Evolutionary conservation across 2,888 invertebrate genomes (phyloP).

Genomic region (Artemia sp.): DNA sequence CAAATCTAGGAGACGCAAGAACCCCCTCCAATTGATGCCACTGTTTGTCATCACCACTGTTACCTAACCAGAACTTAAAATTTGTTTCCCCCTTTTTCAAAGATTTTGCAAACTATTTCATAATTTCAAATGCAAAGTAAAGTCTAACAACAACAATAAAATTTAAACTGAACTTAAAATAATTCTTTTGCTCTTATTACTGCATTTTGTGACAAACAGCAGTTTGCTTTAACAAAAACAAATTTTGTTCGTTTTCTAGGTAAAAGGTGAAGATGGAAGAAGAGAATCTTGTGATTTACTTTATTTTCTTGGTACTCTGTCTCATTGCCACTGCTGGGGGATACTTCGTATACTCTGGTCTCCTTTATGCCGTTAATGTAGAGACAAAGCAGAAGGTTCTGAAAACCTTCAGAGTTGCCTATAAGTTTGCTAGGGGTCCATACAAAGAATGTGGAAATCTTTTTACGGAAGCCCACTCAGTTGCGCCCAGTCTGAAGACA

Average conservation of each 20-base stretch:
- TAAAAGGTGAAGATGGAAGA: neutral
- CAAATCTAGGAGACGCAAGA: too few relatives aligned
- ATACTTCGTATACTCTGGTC: conserved; percentile 30
- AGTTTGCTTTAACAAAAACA: too few relatives aligned
- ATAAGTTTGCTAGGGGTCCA: conserved; percentile 33
- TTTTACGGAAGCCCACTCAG: conserved; percentile 32
- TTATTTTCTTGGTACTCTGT: neutral
- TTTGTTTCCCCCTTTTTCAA: too few relatives aligned
- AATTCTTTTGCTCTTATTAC: too few relatives aligned
- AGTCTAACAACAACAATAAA: too few relatives aligned
- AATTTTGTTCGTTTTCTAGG: conserved; percentile 23
- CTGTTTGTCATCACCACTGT: too few relatives aligned
- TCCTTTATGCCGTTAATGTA: conserved; percentile 30
- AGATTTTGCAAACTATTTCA: too few relatives aligned
- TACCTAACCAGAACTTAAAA: too few relatives aligned
- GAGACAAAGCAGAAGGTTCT: conserved; percentile 32
- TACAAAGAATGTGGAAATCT: conserved; percentile 33
- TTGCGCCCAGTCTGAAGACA: conserved; percentile 31
- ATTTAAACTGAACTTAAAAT: too few relatives aligned
- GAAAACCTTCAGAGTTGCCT: conserved; percentile 30
- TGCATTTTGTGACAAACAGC: too few relatives aligned
- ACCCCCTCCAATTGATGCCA: too few relatives aligned
- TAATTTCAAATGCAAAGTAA: too few relatives aligned
- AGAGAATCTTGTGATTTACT: neutral
- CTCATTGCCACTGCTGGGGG: neutral